Conservation (phyloP, 1,140 invertebrate genomes). For the Leucophenga varia region DNA sequence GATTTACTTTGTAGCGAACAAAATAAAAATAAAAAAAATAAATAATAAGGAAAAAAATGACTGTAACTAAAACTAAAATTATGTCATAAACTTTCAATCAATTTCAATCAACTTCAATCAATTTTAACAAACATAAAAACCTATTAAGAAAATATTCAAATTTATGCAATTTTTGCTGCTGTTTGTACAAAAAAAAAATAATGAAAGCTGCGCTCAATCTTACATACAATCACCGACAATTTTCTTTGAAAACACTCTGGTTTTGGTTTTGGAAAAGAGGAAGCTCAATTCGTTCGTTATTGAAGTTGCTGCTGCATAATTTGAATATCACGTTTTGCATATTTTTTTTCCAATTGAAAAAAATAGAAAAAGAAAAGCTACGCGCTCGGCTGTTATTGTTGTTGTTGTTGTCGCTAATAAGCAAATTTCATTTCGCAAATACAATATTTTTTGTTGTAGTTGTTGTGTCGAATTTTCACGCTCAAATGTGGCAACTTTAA, state of each 20-base stretch:
- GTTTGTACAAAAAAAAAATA: too few relatives aligned
- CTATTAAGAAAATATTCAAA: slow-evolving; percentile 43
- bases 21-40: too few relatives aligned
- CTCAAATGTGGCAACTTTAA: slow-evolving; percentile 13
- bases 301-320: too few relatives aligned
- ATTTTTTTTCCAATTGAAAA: slow-evolving; percentile 9
- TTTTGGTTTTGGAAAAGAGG: neutral
- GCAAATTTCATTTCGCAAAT: slow-evolving; percentile 32
- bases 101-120: slow-evolving; percentile 47
- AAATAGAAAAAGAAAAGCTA: too few relatives aligned
- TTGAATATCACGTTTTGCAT: slow-evolving; percentile 34
- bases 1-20: slow-evolving; percentile 13
- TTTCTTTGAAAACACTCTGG: slow-evolving; percentile 2
- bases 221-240: slow-evolving; percentile 21
- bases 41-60: too few relatives aligned
- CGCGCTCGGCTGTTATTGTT: too few relatives aligned
- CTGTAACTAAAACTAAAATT: too few relatives aligned
- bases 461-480: slow-evolving; percentile 2
- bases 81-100: slow-evolving; percentile 46
- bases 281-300: too few relatives aligned
- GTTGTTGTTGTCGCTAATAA: slow-evolving; percentile 16
- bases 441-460: slow-evolving; percentile 5
- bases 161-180: slow-evolving; percentile 45
- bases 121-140: slow-evolving; percentile 31
- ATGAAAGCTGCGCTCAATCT: slow-evolving; percentile 16